Base-by-base conservation (phyloP, 2,797 vertebrate species). In the Trichosurus vulpecula region DNA sequence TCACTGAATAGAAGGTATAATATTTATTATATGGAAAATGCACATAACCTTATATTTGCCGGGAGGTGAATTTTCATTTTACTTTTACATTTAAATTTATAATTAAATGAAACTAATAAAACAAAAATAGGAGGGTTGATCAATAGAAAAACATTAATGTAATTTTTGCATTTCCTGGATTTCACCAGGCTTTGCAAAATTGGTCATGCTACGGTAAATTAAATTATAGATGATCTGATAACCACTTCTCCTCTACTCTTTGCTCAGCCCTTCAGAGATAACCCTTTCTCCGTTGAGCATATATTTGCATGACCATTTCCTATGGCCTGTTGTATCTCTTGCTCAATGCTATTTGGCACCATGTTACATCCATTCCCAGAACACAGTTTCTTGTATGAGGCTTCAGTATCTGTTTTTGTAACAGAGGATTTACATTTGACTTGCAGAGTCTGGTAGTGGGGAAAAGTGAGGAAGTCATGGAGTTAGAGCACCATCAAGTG, bases 401-500 rank as follows among this genome's bases (percentile, higher is more conserved):
- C 93, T 96, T 41, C 96, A 92, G 25, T 87, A 51, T 87, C 74
- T 51, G 41, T 87, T 87, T 87, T 51, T 87, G 74, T 81, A 81
- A 47, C n/a, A 81, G 66, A 87, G 96, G 52, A 96, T 97, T 97
- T 96, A 90, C 10, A 9, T 30, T 35, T 52, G 90, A 41, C 56
- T 92, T 94, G 93, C 96, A 14, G 56, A 90, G 95, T 74, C 31
- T 61, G 81, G 94, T 56, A 93, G 93, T 41, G 29, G 31, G 66
- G 92, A 94, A 66, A 90, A 91, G 52, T 47, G 92, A 94, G 92
- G 74, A 41, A 97, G 56, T 0, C 66, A 96, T 30, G 52, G 96
- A 96, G 57, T 96, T 92, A 96, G 97, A 97, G 97, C 98, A 98
- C 97, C 98, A 96, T 98, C 97, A 97, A 98, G 97, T 97, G 97